phyloP scores from a whole-genome alignment of 2,113 vertebrate species.

The Sceloporus tristichus region DNA sequence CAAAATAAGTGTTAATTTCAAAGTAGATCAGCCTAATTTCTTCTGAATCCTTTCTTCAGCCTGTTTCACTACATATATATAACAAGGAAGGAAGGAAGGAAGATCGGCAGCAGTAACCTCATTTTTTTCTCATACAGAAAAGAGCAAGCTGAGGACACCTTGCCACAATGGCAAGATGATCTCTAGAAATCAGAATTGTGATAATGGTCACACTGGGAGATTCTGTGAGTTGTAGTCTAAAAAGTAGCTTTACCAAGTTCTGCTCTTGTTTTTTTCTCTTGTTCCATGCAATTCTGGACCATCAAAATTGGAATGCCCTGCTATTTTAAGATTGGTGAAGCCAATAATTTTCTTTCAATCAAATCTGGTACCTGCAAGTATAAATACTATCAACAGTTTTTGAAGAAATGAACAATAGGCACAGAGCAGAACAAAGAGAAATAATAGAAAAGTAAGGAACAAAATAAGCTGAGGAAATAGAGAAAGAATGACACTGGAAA shows the following conservation, averaged over 20 bases:
- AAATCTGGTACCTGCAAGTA: background rate
- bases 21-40: no score
- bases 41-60: no score
- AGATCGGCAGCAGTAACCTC: no score
- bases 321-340: background rate
- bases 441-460: fast-evolving
- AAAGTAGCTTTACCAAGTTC: background rate
- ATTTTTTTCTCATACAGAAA: no score
- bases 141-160: no score
- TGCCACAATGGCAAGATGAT: no score
- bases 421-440: background rate
- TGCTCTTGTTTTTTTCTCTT: background rate
- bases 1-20: no score
- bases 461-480: fast-evolving
- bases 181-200: no score
- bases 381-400: background rate
- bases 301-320: fast-evolving
- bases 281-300: background rate
- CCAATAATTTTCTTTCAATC: background rate
- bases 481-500: background rate
- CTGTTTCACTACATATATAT: no score
- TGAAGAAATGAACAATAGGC: background rate
- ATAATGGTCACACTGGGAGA: background rate
- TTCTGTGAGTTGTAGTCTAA: background rate
- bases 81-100: no score